phyloP scores from a whole-genome alignment of 2,113 vertebrate species.

The Monopterus albus region DNA sequence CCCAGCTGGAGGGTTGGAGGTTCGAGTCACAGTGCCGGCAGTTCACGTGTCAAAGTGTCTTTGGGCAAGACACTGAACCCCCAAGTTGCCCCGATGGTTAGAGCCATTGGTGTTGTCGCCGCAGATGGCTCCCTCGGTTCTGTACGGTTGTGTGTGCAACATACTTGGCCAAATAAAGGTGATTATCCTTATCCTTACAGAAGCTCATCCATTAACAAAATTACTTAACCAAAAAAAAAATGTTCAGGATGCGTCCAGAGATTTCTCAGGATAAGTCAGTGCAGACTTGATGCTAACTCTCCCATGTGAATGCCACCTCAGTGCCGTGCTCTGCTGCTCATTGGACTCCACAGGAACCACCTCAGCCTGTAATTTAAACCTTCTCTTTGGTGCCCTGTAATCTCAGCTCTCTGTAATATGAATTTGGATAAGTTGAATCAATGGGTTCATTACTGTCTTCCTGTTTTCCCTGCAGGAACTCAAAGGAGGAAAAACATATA shows the following conservation, averaged over 20 bases:
- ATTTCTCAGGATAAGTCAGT: not conserved
- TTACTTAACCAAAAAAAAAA: too few relatives aligned
- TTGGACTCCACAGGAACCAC: not conserved
- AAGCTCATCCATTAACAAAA: too few relatives aligned
- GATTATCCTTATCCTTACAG: too few relatives aligned
- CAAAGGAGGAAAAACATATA: conserved; percentile 96
- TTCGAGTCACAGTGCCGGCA: too few relatives aligned
- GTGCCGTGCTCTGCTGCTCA: not conserved
- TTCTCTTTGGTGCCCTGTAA: conserved; percentile 42
- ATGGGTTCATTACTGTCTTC: conserved; percentile 57
- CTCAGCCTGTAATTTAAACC: conserved; percentile 45
- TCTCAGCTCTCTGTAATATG: conserved; percentile 40
- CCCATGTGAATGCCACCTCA: not conserved
- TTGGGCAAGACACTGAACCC: too few relatives aligned
- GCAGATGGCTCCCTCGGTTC: too few relatives aligned
- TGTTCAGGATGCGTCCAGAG: not conserved
- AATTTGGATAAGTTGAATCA: conserved; percentile 28
- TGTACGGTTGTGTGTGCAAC: too few relatives aligned
- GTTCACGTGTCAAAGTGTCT: too few relatives aligned
- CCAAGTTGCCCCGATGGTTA: too few relatives aligned
- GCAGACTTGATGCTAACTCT: not conserved
- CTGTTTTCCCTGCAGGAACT: conserved; percentile 91
- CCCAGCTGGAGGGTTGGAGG: too few relatives aligned
- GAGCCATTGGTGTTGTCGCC: too few relatives aligned
- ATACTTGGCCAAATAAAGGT: too few relatives aligned